phyloP scores from a whole-genome alignment of 2,888 invertebrate genomes.

The Scelioninae gen. 1 region DNA sequence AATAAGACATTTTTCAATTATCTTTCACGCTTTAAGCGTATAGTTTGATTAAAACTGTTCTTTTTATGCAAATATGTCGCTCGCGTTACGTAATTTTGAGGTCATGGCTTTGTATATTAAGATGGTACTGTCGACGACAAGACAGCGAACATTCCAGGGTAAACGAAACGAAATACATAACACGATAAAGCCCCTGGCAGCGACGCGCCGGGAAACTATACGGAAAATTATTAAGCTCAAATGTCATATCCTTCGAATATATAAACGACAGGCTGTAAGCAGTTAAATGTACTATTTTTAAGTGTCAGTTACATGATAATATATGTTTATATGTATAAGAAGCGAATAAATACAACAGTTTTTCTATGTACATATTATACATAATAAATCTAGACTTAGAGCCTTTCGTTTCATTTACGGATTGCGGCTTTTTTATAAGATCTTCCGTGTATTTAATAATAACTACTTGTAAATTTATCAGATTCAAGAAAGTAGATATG shows the following conservation, averaged over 20 bases:
- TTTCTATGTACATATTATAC: conserved; percentile 59
- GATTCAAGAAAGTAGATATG: not conserved
- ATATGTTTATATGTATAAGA: conserved; percentile 21
- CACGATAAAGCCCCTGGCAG: conserved; percentile 44
- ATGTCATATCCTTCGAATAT: conserved; percentile 61
- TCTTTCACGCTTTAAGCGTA: too few relatives aligned
- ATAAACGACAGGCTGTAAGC: conserved; percentile 46
- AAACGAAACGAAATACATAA: conserved; percentile 60
- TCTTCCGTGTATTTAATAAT: conserved; percentile 21
- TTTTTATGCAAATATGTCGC: conserved; percentile 35
- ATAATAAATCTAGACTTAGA: conserved; percentile 38
- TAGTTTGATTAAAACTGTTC: too few relatives aligned
- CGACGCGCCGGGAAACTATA: conserved; percentile 40
- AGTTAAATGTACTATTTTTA: conserved; percentile 51
- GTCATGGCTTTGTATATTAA: conserved; percentile 56
- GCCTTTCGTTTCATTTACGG: conserved; percentile 35
- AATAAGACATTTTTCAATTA: not conserved
- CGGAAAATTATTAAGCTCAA: conserved; percentile 58
- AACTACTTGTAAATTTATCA: not conserved
- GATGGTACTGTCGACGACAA: conserved; percentile 54
- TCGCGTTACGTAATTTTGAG: conserved; percentile 49
- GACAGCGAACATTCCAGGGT: conserved; percentile 63
- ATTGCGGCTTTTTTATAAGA: conserved; percentile 12
- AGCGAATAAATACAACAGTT: conserved; percentile 6
- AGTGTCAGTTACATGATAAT: conserved; percentile 40